phyloP scores from a whole-genome alignment of 1,140 invertebrate genomes.

The Drosophila auraria region DNA sequence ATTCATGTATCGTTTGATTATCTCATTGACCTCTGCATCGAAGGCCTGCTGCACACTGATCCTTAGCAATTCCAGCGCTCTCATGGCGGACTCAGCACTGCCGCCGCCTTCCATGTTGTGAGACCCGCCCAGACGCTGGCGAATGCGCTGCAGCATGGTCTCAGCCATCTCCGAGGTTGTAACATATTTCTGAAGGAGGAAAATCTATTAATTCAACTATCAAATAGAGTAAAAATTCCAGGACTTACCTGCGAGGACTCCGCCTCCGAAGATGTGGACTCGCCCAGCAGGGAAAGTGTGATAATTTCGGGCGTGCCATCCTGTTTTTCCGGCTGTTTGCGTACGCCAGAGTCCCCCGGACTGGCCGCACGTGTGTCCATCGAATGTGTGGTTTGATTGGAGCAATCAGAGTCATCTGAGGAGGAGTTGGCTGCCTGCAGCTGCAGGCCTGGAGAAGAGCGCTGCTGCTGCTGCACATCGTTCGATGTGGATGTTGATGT shows the following conservation, averaged over 20 bases:
- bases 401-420: slow-evolving; percentile 83
- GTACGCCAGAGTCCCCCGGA: slow-evolving; percentile 29
- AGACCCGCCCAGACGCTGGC: slow-evolving; percentile 67
- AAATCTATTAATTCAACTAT: not conserved
- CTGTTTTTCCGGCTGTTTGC: slow-evolving; percentile 45
- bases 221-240: not conserved
- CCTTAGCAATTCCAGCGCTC: slow-evolving; percentile 88
- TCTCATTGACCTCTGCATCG: slow-evolving; percentile 88
- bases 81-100: slow-evolving; percentile 85
- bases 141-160: slow-evolving; percentile 68
- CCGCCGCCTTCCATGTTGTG: slow-evolving; percentile 60
- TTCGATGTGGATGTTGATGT: slow-evolving; percentile 30
- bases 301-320: slow-evolving; percentile 19
- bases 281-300: slow-evolving; percentile 32
- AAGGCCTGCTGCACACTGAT: slow-evolving; percentile 88
- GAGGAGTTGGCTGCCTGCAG: slow-evolving; percentile 61
- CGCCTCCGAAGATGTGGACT: slow-evolving; percentile 36
- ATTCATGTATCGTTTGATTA: slow-evolving; percentile 88
- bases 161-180: slow-evolving; percentile 82
- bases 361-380: slow-evolving; percentile 78
- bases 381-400: slow-evolving; percentile 81
- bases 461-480: slow-evolving; percentile 66
- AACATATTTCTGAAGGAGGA: slow-evolving; percentile 66
- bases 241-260: slow-evolving; percentile 49
- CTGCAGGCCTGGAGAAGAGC: slow-evolving; percentile 66